Percentiles rank a stretch among this genome's conserved stretches.
Evolutionary conservation across 2,113 vertebrate genomes (phyloP).

Genomic region (Gobius niger): DNA sequence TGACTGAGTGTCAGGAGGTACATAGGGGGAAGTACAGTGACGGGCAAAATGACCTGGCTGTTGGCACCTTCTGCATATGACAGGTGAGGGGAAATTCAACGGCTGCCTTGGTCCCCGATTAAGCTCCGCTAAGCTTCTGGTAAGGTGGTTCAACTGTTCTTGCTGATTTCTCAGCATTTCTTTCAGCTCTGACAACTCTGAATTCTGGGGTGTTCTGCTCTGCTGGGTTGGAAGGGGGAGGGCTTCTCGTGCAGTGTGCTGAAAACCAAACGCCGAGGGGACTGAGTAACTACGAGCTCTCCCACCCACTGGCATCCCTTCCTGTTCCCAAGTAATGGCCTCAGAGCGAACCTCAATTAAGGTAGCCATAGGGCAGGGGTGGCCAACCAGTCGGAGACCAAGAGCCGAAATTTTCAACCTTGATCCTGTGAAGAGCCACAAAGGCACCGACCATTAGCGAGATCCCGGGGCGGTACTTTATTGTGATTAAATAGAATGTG

Average conservation of each 20-base stretch:
- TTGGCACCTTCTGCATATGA: background rate
- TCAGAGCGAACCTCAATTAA: constrained; percentile 14
- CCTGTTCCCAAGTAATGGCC: constrained; percentile 22
- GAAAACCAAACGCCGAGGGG: background rate
- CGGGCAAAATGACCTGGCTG: constrained; percentile 4
- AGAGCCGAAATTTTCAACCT: too few species aligned
- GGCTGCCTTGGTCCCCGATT: too few species aligned
- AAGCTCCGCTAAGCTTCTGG: background rate
- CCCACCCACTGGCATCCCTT: constrained; percentile 5
- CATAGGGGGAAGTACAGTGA: background rate
- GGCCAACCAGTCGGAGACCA: too few species aligned
- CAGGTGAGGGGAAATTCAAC: rapidly evolving
- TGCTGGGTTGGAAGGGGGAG: too few species aligned
- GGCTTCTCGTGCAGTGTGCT: background rate
- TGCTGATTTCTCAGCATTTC: constrained; percentile 15
- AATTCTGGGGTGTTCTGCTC: background rate
- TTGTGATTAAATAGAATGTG: too few species aligned
- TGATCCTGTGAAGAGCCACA: too few species aligned
- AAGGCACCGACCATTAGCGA: too few species aligned
- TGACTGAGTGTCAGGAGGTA: background rate
- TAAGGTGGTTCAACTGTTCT: constrained; percentile 17
- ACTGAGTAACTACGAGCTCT: constrained; percentile 7
- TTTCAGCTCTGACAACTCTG: background rate
- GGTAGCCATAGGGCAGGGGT: background rate
- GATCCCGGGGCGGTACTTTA: too few species aligned